phyloP scores from a whole-genome alignment of 2,888 invertebrate genomes.

The Cephus pygmeus region DNA sequence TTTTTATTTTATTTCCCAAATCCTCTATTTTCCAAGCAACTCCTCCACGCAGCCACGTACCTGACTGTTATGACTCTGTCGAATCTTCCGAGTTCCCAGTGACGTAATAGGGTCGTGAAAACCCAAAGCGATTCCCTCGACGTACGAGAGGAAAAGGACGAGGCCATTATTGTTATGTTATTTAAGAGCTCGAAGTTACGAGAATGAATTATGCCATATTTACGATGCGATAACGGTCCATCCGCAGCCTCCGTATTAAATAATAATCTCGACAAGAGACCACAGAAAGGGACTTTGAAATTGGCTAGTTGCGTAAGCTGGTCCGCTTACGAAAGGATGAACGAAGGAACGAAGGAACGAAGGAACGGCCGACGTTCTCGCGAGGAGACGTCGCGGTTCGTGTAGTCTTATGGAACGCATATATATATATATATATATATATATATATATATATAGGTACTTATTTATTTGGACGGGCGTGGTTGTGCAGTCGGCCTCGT shows the following conservation, averaged over 20 bases:
- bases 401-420: neutral
- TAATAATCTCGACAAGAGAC: conserved; percentile 34
- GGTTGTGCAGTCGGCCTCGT: conserved; percentile 17
- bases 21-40: neutral
- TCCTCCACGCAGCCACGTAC: neutral
- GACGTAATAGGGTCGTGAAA: too few relatives aligned
- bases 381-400: neutral
- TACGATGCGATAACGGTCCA: conserved; percentile 36
- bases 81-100: too few relatives aligned
- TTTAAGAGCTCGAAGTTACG: conserved; percentile 28
- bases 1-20: neutral
- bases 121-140: too few relatives aligned
- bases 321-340: neutral
- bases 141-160: conserved; percentile 1
- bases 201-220: conserved; percentile 40
- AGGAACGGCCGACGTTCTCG: neutral
- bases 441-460: conserved; percentile 4
- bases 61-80: too few relatives aligned
- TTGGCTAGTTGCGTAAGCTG: conserved; percentile 28
- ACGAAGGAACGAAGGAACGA: too few relatives aligned
- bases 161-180: conserved; percentile 28
- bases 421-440: neutral
- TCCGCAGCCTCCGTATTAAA: conserved; percentile 38
- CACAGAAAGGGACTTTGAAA: conserved; percentile 11
- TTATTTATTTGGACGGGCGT: conserved; percentile 34